Evolutionary conservation across 2,113 vertebrate genomes (phyloP), one percentile per base, ranked within the genome.

Genomic region (Mus pahari): DNA sequence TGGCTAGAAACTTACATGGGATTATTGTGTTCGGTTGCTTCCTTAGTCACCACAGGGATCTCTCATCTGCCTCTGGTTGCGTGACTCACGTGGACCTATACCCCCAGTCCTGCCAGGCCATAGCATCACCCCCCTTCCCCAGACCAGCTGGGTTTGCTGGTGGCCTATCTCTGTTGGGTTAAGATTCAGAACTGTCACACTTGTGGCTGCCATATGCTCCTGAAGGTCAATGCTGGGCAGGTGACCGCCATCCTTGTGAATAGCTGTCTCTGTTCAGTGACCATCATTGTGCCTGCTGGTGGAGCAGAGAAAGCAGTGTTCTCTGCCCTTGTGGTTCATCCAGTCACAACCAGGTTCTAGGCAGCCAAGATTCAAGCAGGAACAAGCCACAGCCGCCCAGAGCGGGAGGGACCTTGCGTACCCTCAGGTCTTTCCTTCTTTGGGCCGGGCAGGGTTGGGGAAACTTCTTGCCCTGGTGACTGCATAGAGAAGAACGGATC

Each of bases 161-260:
- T 87, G 70, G 55, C 17, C 62, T 42, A 4, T n/a, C 45, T 90
- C 55, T 50, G 4, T 68, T 68, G 73, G 79, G 68, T 26, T 55
- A 55, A 53, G 28, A 62, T 3, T 0, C 6, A 58, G 66, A 88
- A 50, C n/a, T 31, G 55, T 79, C 62, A 70, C 13, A 42, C 78
- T 24, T 33, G 9, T 9, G 0, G 53, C 26, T 48, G 50, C 33
- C 33, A 48, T 60, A 17, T 66, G 55, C 62, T n/a, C 22, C 55
- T 7, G 3, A 71, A 45, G 77, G 31, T 20, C 45, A 20, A 0
- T 0, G 2, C 64, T 2, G 22, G 62, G 7, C 58, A 33, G 39
- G 26, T 53, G 42, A 64, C 26, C 1, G 0, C 7, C 0, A 0
- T 33, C 62, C 22, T 36, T 26, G 20, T 68, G 0, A 3, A 33